Percentiles rank a stretch among this genome's conserved stretches.
Evolutionary conservation across 2,113 vertebrate species (phyloP).

Genomic region (Conger conger): DNA sequence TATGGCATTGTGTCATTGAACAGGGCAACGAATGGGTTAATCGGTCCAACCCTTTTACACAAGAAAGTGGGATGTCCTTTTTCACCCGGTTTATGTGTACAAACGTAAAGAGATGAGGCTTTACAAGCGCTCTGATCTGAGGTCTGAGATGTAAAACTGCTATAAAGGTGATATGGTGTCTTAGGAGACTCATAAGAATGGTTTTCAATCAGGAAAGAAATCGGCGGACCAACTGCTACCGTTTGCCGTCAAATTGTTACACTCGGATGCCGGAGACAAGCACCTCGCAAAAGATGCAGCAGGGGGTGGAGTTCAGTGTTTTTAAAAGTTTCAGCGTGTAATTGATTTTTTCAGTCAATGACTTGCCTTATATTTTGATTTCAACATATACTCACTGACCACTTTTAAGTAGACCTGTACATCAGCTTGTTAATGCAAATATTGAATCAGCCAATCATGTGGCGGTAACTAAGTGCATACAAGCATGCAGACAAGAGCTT

Average conservation of each 20-base stretch:
- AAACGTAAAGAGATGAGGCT: background rate
- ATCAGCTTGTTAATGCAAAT: no score
- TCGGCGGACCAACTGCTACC: background rate
- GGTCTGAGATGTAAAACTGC: background rate
- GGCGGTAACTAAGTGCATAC: no score
- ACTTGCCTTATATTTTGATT: no score
- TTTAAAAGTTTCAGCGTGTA: background rate
- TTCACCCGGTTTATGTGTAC: background rate
- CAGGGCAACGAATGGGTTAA: background rate
- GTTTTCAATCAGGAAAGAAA: conserved; percentile 29
- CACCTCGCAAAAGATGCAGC: conserved; percentile 3
- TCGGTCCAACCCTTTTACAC: background rate
- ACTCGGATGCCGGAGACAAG: conserved; percentile 26
- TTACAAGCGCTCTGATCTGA: background rate
- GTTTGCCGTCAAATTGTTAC: conserved; percentile 36
- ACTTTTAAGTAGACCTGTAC: no score
- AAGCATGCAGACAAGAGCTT: no score
- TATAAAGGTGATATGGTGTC: conserved; percentile 1
- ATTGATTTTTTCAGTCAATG: background rate
- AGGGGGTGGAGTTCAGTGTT: background rate
- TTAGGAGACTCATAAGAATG: conserved; percentile 15
- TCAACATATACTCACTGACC: no score
- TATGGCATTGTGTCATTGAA: background rate
- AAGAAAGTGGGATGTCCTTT: background rate
- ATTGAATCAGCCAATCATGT: no score